phyloP scores from a whole-genome alignment of 2,888 invertebrate species.

The Anthoptus insignis region DNA sequence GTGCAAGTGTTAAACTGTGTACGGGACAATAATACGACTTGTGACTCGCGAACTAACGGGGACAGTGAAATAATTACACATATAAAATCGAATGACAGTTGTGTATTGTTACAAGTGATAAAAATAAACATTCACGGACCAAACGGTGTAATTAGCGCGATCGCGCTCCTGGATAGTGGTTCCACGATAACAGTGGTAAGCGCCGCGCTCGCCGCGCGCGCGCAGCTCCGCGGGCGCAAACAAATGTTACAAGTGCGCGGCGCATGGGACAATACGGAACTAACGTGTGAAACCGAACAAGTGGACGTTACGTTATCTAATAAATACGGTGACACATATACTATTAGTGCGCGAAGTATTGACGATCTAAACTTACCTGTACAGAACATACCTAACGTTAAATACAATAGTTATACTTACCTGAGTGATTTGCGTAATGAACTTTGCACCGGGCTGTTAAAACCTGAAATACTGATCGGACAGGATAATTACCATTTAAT shows the following conservation, averaged over 20 bases:
- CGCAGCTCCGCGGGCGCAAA: constrained; percentile 29
- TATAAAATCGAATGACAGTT: background rate
- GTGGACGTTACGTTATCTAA: background rate
- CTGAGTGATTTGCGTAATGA: no score
- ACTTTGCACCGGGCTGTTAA: no score
- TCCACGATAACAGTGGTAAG: constrained; percentile 41
- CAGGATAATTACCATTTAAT: constrained; percentile 26
- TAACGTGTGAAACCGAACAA: constrained; percentile 9
- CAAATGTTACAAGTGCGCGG: constrained; percentile 6
- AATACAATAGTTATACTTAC: constrained; percentile 2
- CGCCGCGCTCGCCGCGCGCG: constrained; percentile 29
- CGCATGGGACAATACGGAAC: constrained; percentile 23
- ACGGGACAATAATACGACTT: background rate
- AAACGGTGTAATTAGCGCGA: constrained; percentile 22
- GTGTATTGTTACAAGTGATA: constrained; percentile 42
- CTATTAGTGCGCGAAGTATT: constrained; percentile 11
- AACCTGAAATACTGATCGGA: constrained; percentile 33
- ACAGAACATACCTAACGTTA: constrained; percentile 11
- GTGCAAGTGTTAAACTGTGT: background rate
- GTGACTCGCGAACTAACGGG: background rate
- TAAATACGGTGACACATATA: constrained; percentile 5
- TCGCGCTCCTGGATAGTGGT: constrained; percentile 43
- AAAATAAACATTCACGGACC: constrained; percentile 43
- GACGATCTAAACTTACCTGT: constrained; percentile 24
- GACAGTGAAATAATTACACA: no score